phyloP scores from a whole-genome alignment of 2,888 invertebrate genomes.

The Spilosoma lubricipeda region DNA sequence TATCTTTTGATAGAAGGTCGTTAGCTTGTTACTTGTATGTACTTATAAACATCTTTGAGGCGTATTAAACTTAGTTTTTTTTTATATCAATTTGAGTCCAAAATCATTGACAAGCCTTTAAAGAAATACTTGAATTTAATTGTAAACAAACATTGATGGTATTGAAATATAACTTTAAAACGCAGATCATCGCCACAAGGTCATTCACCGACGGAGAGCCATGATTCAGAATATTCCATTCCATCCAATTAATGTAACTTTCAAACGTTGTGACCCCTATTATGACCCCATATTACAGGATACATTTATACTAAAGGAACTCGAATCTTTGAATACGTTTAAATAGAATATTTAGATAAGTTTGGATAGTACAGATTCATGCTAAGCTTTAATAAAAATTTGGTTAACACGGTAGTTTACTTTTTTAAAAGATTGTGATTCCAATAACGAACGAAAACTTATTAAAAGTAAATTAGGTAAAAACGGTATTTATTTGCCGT shows the following conservation, averaged over 20 bases:
- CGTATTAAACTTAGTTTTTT: not conserved
- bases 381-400: not conserved
- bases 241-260: not conserved
- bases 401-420: no score
- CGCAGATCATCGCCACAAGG: not conserved
- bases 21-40: not conserved
- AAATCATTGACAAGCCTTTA: not conserved
- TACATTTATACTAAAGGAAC: not conserved
- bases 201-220: not conserved
- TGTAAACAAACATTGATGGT: not conserved
- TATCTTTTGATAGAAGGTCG: not conserved
- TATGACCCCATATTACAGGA: not conserved
- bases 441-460: not conserved
- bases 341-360: not conserved
- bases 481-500: not conserved
- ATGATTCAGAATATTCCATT: not conserved
- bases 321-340: not conserved
- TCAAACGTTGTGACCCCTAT: not conserved
- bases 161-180: not conserved
- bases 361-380: not conserved
- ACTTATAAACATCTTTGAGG: not conserved
- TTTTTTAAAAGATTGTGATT: no score
- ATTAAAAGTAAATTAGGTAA: not conserved
- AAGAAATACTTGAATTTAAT: not conserved
- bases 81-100: not conserved